Conservation (phyloP, 1,140 invertebrate species). For the Polyergus mexicanus region DNA sequence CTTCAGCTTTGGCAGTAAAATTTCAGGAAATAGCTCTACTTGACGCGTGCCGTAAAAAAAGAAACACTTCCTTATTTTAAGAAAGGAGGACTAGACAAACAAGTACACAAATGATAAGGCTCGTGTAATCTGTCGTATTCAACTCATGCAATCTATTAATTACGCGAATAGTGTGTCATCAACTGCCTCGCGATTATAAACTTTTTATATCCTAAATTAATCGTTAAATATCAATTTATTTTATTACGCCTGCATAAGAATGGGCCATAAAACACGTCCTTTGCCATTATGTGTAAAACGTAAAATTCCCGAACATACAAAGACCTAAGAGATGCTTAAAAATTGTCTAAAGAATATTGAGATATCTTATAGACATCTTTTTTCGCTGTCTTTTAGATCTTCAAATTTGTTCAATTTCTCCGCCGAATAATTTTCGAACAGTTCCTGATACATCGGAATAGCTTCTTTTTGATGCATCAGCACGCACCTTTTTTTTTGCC, state of each 20-base stretch:
- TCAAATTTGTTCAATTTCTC: constrained; percentile 41
- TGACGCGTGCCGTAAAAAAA: constrained; percentile 26
- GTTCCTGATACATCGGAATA: constrained; percentile 53
- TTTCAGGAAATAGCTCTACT: constrained; percentile 21
- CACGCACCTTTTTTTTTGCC: constrained; percentile 68
- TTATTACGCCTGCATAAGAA: constrained; percentile 70
- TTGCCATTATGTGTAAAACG: constrained; percentile 49
- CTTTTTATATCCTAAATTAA: constrained; percentile 14
- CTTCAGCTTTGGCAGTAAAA: constrained; percentile 14
- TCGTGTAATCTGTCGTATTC: neutral
- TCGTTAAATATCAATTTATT: neutral
- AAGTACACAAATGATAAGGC: neutral
- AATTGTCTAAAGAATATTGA: neutral
- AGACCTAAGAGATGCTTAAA: neutral
- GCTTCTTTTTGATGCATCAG: constrained; percentile 78
- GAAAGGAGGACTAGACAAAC: constrained; percentile 18
- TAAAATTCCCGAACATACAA: constrained; percentile 48
- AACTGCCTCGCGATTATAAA: constrained; percentile 25
- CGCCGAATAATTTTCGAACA: constrained; percentile 34
- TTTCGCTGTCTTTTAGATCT: constrained; percentile 5
- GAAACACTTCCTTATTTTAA: constrained; percentile 1
- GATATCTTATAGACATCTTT: neutral
- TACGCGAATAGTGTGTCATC: neutral
- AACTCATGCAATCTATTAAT: constrained; percentile 7
- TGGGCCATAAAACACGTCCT: constrained; percentile 76